phyloP scores from a whole-genome alignment of 1,140 invertebrate genomes.

The Oscheius sp. region DNA sequence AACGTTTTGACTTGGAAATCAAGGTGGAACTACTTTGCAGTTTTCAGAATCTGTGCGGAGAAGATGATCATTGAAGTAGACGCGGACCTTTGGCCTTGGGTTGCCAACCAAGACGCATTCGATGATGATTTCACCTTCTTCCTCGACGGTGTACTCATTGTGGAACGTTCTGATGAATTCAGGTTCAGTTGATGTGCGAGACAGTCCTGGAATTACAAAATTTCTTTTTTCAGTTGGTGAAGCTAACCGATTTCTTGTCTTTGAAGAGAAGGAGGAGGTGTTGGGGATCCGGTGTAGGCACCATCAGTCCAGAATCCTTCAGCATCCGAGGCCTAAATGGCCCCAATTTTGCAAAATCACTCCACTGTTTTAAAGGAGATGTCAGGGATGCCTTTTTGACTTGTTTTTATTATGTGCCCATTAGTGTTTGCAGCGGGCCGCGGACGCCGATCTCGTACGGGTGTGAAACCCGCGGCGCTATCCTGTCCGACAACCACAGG shows the following conservation, averaged over 20 bases:
- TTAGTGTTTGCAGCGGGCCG: too few species aligned
- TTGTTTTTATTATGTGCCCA: too few species aligned
- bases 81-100: constrained; percentile 65
- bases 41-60: constrained; percentile 58
- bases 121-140: constrained; percentile 63
- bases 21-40: constrained; percentile 49
- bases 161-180: constrained; percentile 59
- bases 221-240: not conserved
- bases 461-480: too few species aligned
- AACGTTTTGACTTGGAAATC: constrained; percentile 43
- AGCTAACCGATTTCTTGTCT: constrained; percentile 33
- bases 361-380: constrained; percentile 9
- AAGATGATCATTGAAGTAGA: constrained; percentile 64
- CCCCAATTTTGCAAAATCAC: too few species aligned
- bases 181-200: constrained; percentile 45
- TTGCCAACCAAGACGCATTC: constrained; percentile 64
- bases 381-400: too few species aligned
- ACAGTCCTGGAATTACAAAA: constrained; percentile 43
- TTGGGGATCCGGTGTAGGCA: constrained; percentile 36
- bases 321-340: constrained; percentile 24
- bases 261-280: constrained; percentile 39
- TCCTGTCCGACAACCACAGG: too few species aligned
- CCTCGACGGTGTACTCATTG: constrained; percentile 60
- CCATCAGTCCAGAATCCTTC: constrained; percentile 46
- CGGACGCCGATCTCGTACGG: too few species aligned